These are phyloP conservation scores for Coreoperca whiteheadi DNA, from an alignment of 2,113 vertebrate species.

Conservation along the genomic window DNA sequence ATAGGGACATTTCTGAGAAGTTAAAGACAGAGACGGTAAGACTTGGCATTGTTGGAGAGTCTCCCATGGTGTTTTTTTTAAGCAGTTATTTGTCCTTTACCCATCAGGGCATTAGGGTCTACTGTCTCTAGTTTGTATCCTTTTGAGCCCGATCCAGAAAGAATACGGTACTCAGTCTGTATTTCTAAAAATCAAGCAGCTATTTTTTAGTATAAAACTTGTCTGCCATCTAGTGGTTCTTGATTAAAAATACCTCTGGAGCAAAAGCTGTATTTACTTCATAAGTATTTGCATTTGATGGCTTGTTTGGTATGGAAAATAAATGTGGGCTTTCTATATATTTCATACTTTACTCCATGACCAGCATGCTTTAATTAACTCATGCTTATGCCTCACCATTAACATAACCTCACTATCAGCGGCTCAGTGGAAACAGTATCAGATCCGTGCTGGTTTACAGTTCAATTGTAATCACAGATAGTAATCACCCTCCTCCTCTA, in stretches of 20 bases:
- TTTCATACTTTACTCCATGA: neutral
- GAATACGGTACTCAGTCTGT: slow-evolving; percentile 37
- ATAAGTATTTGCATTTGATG: neutral
- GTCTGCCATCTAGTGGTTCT: slow-evolving; percentile 74
- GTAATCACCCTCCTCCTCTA: slow-evolving; percentile 52
- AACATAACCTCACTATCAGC: neutral
- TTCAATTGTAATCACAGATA: slow-evolving; percentile 54
- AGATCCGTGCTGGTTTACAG: neutral
- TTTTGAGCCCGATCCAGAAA: slow-evolving; percentile 10
- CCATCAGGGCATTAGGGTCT: too few species aligned
- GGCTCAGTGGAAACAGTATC: neutral
- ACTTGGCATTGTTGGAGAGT: neutral
- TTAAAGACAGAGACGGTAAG: too few species aligned
- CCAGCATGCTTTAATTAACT: neutral
- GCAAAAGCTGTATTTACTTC: neutral
- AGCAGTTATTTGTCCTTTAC: too few species aligned
- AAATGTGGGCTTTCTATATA: too few species aligned
- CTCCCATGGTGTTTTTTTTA: neutral
- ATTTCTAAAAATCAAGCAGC: neutral
- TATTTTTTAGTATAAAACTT: neutral
- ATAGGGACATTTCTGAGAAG: neutral
- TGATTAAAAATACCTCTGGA: neutral
- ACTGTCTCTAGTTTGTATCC: neutral
- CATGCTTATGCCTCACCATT: neutral
- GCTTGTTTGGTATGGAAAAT: neutral